Evolutionary conservation across 2,888 invertebrate species (phyloP).

Genomic region (Thera britannica): DNA sequence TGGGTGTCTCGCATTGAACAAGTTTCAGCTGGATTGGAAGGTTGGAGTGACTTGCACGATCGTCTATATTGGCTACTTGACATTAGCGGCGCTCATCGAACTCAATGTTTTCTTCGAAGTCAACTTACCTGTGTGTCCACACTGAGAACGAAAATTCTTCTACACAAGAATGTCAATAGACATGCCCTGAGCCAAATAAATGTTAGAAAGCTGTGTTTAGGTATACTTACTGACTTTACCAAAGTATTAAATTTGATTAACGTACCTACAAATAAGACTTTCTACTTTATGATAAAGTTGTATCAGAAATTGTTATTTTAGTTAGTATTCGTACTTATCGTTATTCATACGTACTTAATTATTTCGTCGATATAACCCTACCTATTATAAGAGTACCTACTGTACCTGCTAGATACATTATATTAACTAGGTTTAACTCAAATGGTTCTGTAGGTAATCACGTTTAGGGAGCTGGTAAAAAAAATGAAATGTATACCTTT

Average conservation of each 20-base stretch:
- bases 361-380: too few species aligned
- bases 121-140: constrained; percentile 89
- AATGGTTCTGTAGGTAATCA: too few species aligned
- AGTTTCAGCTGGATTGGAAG: constrained; percentile 88
- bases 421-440: too few species aligned
- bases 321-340: too few species aligned
- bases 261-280: too few species aligned
- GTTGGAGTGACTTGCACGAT: constrained; percentile 88
- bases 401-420: too few species aligned
- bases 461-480: too few species aligned
- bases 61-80: constrained; percentile 88
- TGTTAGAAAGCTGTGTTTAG: neutral
- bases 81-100: constrained; percentile 89
- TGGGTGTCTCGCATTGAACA: constrained; percentile 86
- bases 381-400: too few species aligned
- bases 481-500: too few species aligned
- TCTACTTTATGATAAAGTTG: too few species aligned
- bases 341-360: too few species aligned
- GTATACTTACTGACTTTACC: neutral
- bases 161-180: neutral
- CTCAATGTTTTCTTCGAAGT: constrained; percentile 90
- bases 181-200: neutral
- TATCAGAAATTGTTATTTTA: too few species aligned
- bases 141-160: constrained; percentile 49
- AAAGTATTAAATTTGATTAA: neutral